Base-by-base conservation (phyloP, 2,113 vertebrate species). In the Heterocephalus glaber region DNA sequence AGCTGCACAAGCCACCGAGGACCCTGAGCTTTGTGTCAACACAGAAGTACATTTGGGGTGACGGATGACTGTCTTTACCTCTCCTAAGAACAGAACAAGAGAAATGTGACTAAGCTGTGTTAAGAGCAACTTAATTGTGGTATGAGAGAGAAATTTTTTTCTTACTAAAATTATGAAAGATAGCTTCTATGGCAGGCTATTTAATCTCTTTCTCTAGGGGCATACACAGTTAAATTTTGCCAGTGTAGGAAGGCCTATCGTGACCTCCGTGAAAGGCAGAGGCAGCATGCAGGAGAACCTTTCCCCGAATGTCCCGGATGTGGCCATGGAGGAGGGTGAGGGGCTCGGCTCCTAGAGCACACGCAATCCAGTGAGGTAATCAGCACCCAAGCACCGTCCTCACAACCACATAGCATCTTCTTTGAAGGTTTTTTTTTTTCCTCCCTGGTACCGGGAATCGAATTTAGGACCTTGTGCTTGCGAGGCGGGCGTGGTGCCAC, bases 251-350 rank as follows among this genome's bases (percentile, higher is more conserved):
- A 47, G 28, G 76, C 16, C 54, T 30, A 7, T 7, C n/a, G n/a
- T n/a, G n/a, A n/a, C n/a, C n/a, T n/a, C 24, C 2, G 47, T 41
- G 60, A 41, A 47, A 65, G 19, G 11, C 49, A 68, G 33, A 17
- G 52, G 81, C 3, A 28, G 68, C 0, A 0, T 7, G 6, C 17
- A 65, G n/a, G 30, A 22, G 3, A 11, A 26, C 0, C 33, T 0
- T 58, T n/a, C 33, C 35, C 22, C 0, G n/a, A 91, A 26, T 20
- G 1, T 74, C 30, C 11, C 38, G 28, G 24, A 28, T 0, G 1
- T 2, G 8, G 17, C 33, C n/a, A 10, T 5, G 35, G 84, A 77
- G 58, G 65, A 54, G 3, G 38, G 1, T 8, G 17, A 54, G 26
- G 85, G 58, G 10, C 63, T 58, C 47, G 20, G 56, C 11, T n/a